Evolutionary conservation across 2,888 invertebrate genomes (phyloP), one percentile per base, ranked within the genome.

Genomic region (Sarcophaga subvicina): DNA sequence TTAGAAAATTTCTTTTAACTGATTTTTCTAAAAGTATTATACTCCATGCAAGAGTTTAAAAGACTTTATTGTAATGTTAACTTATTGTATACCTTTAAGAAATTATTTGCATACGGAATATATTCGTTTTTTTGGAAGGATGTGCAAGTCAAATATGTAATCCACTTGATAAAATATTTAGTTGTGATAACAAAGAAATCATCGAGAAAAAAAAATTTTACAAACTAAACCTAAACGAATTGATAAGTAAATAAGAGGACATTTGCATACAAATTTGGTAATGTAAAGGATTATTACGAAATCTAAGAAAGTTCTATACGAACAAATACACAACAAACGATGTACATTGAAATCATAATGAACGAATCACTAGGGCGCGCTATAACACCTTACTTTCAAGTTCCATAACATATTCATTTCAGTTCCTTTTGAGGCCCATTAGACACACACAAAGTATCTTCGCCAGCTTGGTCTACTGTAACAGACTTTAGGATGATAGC

Each of bases 161-260:
- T 84, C 86, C 66, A 87, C 84, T 84, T 87, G 86, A 87, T 84
- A 84, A 81, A 81, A 78, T 76, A 78, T 84, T 83, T 69, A 81
- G 81, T 66, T 60, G 79, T 80, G 87, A 87, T 87, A 87, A 87
- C 54, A 69, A 59, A 22, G 27, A 47, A 64, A 22, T 10, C 49
- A 80, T 67, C 45, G n/a, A 67, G n/a, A n/a, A 20, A 71, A 66
- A 8, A 70, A 47, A 64, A 79, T 59, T 80, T 80, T 54, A 84
- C 60, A 79, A 77, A 37, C 14, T 71, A 17, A 83, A 62, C 60
- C 67, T 72, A 78, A 85, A 79, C 76, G 60, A 85, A 79, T 87
- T 87, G 87, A 87, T 84, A 87, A 87, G 85, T 85, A 87, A 87
- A 85, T 85, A 77, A 80, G 22, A 73, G 73, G 64, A 76, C 69